Evolutionary conservation across 2,888 invertebrate species (phyloP).

Genomic region (Gerosis bhagava): DNA sequence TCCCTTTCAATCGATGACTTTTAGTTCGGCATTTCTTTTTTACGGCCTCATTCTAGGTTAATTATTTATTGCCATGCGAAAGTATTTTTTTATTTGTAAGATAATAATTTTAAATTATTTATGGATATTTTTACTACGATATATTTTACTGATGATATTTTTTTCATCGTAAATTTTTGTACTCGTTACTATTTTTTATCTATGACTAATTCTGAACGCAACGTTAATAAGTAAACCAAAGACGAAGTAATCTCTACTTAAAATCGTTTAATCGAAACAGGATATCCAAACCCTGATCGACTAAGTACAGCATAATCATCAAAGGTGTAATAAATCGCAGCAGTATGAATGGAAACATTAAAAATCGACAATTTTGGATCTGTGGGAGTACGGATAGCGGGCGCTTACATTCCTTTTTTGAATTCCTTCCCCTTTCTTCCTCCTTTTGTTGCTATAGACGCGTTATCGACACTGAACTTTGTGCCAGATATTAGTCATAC

Average conservation of each 20-base stretch:
- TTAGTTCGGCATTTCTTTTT: conserved; percentile 51
- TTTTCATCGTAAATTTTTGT: no score
- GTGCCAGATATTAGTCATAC: conserved; percentile 74
- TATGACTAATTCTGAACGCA: conserved; percentile 1
- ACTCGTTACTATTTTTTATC: conserved; percentile 4
- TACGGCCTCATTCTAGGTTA: conserved; percentile 52
- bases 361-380: conserved; percentile 45
- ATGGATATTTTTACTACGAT: conserved; percentile 13
- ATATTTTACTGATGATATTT: no score
- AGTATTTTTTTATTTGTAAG: conserved; percentile 17
- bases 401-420: conserved; percentile 51
- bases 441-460: conserved; percentile 63
- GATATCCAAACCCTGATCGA: no score
- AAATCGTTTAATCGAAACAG: no score
- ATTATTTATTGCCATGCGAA: conserved; percentile 64
- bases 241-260: no score
- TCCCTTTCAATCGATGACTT: conserved; percentile 68
- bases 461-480: conserved; percentile 71
- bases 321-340: conserved; percentile 20
- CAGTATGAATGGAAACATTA: conserved; percentile 37
- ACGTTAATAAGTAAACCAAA: no score
- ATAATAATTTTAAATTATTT: conserved; percentile 22
- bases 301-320: conserved; percentile 2
- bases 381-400: conserved; percentile 41
- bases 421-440: conserved; percentile 55